Evolutionary conservation across 2,888 invertebrate genomes (phyloP).

Genomic region (Calephelis perditalis): DNA sequence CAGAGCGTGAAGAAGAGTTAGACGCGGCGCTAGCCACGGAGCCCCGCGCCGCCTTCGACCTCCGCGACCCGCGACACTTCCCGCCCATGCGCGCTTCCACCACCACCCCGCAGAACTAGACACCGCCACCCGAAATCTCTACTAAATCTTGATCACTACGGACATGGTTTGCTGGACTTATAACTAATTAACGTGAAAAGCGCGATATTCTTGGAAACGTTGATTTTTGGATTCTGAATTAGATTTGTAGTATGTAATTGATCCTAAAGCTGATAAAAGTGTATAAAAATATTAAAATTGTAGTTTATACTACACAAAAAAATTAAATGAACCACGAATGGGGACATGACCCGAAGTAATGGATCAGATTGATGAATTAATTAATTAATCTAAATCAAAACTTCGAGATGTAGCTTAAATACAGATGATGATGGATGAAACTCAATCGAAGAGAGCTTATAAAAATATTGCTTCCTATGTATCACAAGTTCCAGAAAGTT

Average conservation of each 20-base stretch:
- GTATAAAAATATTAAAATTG: neutral
- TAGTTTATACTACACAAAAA: too few relatives aligned
- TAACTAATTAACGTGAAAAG: neutral
- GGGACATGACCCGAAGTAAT: too few relatives aligned
- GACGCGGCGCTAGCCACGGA: slow-evolving; percentile 82
- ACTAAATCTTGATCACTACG: neutral
- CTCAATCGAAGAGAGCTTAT: too few relatives aligned
- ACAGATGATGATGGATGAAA: too few relatives aligned
- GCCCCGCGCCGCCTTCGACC: slow-evolving; percentile 83
- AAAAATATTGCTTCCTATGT: too few relatives aligned
- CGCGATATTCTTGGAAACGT: too few relatives aligned
- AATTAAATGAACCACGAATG: too few relatives aligned
- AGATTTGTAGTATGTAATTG: neutral
- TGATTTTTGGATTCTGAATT: too few relatives aligned
- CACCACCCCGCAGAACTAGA: slow-evolving; percentile 23
- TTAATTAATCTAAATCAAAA: too few relatives aligned
- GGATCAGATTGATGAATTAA: too few relatives aligned
- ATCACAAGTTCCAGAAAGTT: too few relatives aligned
- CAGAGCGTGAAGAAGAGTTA: slow-evolving; percentile 86
- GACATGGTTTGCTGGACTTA: neutral
- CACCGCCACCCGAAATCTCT: slow-evolving; percentile 17
- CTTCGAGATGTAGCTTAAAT: too few relatives aligned
- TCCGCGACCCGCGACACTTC: slow-evolving; percentile 90
- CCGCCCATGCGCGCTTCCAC: slow-evolving; percentile 82
- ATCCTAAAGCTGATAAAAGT: neutral